These are phyloP conservation scores for Zonitis immaculata DNA, from an alignment of 2,888 invertebrate genomes.

Conservation along the genomic window DNA sequence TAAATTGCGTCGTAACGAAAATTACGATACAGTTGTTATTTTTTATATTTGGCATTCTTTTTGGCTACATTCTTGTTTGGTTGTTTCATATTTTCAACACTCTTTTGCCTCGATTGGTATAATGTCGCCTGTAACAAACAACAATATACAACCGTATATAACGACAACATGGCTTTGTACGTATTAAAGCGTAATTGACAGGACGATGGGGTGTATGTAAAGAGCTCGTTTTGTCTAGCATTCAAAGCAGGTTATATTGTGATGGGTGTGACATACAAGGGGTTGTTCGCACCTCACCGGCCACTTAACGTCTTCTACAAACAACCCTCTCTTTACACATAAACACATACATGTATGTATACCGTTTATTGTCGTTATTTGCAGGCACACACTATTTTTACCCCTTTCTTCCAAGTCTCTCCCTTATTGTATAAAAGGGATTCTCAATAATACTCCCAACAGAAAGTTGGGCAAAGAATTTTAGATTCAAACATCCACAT, in stretches of 20 bases:
- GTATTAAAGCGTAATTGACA: conserved; percentile 31
- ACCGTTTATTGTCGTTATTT: background rate
- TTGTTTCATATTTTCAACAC: conserved; percentile 13
- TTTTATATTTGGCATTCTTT: background rate
- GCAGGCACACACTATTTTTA: background rate
- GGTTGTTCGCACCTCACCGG: conserved; percentile 32
- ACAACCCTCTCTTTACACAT: too few relatives aligned
- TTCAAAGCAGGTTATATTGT: conserved; percentile 29
- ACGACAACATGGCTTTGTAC: conserved; percentile 19
- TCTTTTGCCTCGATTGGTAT: conserved; percentile 22
- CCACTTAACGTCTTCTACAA: conserved; percentile 32
- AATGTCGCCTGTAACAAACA: conserved; percentile 2
- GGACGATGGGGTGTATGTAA: conserved; percentile 23
- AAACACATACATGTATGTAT: conserved; percentile 12
- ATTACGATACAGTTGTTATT: too few relatives aligned
- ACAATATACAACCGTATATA: too few relatives aligned
- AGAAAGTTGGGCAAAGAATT: background rate
- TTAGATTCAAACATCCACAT: too few relatives aligned
- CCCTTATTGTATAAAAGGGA: too few relatives aligned
- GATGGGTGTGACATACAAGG: conserved; percentile 31
- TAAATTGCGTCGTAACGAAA: background rate
- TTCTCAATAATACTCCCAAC: background rate
- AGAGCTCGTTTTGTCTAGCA: conserved; percentile 27
- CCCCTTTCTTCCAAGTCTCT: too few relatives aligned
- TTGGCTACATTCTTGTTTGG: background rate